Conservation (phyloP, 2,797 vertebrate species). For the Clarias pachynema region DNA sequence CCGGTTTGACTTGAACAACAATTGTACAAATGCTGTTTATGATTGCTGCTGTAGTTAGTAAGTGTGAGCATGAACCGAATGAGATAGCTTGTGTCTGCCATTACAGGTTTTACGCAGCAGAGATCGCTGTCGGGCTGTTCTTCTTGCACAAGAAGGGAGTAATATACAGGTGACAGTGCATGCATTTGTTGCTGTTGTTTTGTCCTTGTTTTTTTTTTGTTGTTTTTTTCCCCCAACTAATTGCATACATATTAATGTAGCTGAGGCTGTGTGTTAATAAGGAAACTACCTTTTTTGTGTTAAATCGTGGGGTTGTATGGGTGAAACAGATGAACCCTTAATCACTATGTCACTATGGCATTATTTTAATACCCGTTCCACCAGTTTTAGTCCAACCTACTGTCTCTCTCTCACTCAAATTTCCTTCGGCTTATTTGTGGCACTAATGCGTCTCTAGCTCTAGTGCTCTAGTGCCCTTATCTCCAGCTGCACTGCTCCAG, state of each 20-base stretch:
- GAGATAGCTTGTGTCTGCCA: conserved; percentile 51
- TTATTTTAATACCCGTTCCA: neutral
- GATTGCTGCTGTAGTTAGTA: neutral
- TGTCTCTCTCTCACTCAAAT: neutral
- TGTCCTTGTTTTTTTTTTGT: neutral
- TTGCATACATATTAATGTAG: neutral
- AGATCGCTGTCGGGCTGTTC: conserved; percentile 93
- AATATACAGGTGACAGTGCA: conserved; percentile 84
- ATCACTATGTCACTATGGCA: neutral
- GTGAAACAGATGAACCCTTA: neutral
- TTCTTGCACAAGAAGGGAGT: conserved; percentile 92
- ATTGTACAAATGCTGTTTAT: neutral
- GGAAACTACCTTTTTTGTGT: neutral
- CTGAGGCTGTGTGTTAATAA: neutral
- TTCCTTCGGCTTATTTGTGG: neutral
- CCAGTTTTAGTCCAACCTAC: neutral
- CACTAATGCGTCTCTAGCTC: neutral
- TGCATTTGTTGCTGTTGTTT: neutral
- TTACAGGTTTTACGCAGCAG: conserved; percentile 95
- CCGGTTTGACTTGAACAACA: too few relatives aligned
- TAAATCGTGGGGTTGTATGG: neutral
- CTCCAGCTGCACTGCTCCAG: neutral
- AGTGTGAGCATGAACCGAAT: neutral
- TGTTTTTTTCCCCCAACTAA: neutral
- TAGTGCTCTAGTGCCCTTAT: neutral